These are phyloP conservation scores for Apeltes quadracus DNA, from an alignment of 2,113 vertebrate genomes.

Conservation along the genomic window DNA sequence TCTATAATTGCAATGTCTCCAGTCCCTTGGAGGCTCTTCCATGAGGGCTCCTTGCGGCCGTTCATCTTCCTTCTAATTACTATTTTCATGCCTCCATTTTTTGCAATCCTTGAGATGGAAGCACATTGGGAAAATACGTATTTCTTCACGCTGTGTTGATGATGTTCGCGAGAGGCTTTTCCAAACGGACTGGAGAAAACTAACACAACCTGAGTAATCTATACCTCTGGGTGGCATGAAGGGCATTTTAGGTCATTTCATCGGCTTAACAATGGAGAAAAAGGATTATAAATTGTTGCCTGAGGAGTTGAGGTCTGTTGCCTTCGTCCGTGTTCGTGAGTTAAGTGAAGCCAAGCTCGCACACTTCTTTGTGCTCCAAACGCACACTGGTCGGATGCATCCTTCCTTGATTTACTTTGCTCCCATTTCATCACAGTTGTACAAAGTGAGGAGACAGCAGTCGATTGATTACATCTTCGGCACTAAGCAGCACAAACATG, in stretches of 20 bases:
- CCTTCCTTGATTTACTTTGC: conserved; percentile 5
- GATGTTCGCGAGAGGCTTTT: background rate
- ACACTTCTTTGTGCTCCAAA: conserved; percentile 15
- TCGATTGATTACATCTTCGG: background rate
- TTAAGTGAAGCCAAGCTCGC: no score
- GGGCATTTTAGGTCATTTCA: background rate
- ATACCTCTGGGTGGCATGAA: background rate
- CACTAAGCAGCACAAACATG: background rate
- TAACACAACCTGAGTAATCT: background rate
- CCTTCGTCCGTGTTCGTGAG: background rate
- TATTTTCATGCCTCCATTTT: conserved; percentile 47
- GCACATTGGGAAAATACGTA: conserved; percentile 10
- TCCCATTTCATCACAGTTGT: conserved; percentile 13
- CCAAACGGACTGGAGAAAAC: background rate
- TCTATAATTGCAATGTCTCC: conserved; percentile 83
- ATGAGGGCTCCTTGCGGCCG: conserved; percentile 51
- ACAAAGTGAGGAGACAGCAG: background rate
- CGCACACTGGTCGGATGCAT: background rate
- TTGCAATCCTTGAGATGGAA: conserved; percentile 32
- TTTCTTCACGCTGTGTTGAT: background rate
- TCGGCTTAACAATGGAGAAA: background rate
- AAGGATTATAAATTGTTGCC: background rate
- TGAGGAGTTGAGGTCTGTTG: background rate
- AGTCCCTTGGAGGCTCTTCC: conserved; percentile 63
- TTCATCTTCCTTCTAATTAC: conserved; percentile 55